Evolutionary conservation across 1,140 invertebrate genomes (phyloP), one percentile per base, ranked within the genome.

Genomic region (Drosophila busckii): DNA sequence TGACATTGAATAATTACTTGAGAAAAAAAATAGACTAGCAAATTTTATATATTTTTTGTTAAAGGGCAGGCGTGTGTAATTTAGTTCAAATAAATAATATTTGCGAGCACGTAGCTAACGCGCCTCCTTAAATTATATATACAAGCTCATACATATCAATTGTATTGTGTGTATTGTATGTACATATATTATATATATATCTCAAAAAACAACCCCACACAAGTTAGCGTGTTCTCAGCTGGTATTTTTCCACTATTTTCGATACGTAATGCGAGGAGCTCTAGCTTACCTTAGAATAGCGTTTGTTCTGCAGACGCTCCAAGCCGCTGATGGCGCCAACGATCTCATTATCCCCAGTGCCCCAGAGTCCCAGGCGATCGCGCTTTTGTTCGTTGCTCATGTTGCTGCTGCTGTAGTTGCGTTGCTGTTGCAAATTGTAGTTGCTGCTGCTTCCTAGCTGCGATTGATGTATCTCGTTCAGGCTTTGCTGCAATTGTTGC

Each of bases 221-320:
- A 38, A 7, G 19, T 23, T 17, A 10, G 6, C n/a, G n/a, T 16
- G 38, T 22, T 46, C 26, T 31, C 23, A 25, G 31, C 37, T 71
- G 67, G 71, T 78, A 78, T 25, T 78, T 78, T 82, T 80, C 64
- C 73, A 80, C 54, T 34, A 26, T 42, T 12, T 26, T 26, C 15
- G 2, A 10, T 44, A 17, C 17, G 16, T 7, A 19, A 8, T 17
- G 19, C 17, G 15, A 8, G 7, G 29, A 17, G 16, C 8, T 23
- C 35, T 19, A 26, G 13, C 85, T 76, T 40, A 87, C 86, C 86
- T 87, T 87, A 25, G 66, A 69, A 31, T 60, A 87, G 45, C 75
- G 78, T 26, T 85, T 84, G 15, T 64, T 40, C 5, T 22, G n/a
- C 13, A 87, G 46, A n/a, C 84, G 82, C 2, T 58, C 35, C 5